Base-by-base conservation (phyloP, 2,797 vertebrate genomes). In the Psittacula derbiana region DNA sequence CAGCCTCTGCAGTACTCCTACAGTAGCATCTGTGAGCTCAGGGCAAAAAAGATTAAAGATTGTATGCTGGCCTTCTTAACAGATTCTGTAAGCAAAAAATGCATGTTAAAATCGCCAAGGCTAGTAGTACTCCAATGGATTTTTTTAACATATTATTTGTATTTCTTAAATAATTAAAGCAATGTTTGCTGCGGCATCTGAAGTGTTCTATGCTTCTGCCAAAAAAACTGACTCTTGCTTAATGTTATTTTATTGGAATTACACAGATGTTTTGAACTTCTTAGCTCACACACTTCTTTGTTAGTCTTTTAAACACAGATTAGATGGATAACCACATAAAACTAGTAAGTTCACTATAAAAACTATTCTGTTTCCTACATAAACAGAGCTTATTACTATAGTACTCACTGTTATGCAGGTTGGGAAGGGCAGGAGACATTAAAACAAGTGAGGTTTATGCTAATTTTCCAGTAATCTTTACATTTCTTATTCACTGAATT, bases 1-100 rank as follows among this genome's bases (percentile, higher is more conserved):
- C 70, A 85, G 55, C 88, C 41, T 66, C 80, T 92, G 76, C 83
- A 72, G 12, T 84, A 95, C 96, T 96, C 94, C 95, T 95, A 95
- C 95, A 96, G 93, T 90, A 96, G 95, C 55, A 50, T 91, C 81
- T 80, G 76, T 80, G 71, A 52, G 75, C 49, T 90, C 24, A 50
- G 80, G 90, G 81, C 78, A 72, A 85, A 92, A 93, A 93, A 84
- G 87, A 69, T 76, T 87, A 72, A 91, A 83, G 15, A 57, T 41
- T 81, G 17, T 30, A 41, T 91, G 83, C 36, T 27, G 72, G 62
- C 31, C 85, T 73, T 91, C 86, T 74, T 72, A 50, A 58, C n/a
- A 23, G 2, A 75, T 74, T 44, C 44, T 24, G 11, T 28, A 73
- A 57, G 28, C 25, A 52, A 86, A 86, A 50, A 76, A 64, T 36